Evolutionary conservation across 2,888 invertebrate genomes (phyloP).

Genomic region (Eurytoma californica): DNA sequence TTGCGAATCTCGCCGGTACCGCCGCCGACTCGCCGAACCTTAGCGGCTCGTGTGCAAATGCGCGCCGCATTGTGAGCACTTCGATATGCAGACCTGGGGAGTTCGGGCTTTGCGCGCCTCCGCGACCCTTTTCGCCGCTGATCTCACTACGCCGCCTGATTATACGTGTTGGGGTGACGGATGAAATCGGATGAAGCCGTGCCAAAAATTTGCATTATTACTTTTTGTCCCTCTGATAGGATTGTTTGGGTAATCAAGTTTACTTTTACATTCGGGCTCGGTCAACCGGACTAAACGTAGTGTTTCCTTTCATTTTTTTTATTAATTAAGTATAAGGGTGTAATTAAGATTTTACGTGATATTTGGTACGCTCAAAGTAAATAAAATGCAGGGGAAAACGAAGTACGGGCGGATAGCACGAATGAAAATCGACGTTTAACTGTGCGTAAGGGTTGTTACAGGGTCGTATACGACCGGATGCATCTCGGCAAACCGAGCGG

Average conservation of each 20-base stretch:
- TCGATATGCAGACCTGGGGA: slow-evolving; percentile 10
- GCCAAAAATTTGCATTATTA: too few relatives aligned
- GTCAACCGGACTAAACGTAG: too few relatives aligned
- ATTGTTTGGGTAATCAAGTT: too few relatives aligned
- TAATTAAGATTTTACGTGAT: not conserved
- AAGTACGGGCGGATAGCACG: not conserved
- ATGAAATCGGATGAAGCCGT: too few relatives aligned
- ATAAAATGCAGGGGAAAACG: not conserved
- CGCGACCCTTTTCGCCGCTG: too few relatives aligned
- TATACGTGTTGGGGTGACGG: too few relatives aligned
- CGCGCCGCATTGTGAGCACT: not conserved
- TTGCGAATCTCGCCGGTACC: slow-evolving; percentile 47
- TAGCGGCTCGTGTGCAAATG: slow-evolving; percentile 20
- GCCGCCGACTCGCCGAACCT: slow-evolving; percentile 23
- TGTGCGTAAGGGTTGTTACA: slow-evolving; percentile 54
- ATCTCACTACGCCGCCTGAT: too few relatives aligned
- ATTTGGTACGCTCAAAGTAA: not conserved
- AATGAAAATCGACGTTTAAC: slow-evolving; percentile 40
- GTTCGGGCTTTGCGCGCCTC: slow-evolving; percentile 4
- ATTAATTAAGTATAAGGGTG: too few relatives aligned
- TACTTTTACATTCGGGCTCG: too few relatives aligned
- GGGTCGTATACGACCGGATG: slow-evolving; percentile 61
- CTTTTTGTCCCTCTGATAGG: too few relatives aligned
- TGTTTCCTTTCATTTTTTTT: too few relatives aligned
- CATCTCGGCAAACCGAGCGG: slow-evolving; percentile 66